Evolutionary conservation across 30 jellyfish, hydroid and myxozoan species (phyloP).

Genomic region (Aurelia sp.): DNA sequence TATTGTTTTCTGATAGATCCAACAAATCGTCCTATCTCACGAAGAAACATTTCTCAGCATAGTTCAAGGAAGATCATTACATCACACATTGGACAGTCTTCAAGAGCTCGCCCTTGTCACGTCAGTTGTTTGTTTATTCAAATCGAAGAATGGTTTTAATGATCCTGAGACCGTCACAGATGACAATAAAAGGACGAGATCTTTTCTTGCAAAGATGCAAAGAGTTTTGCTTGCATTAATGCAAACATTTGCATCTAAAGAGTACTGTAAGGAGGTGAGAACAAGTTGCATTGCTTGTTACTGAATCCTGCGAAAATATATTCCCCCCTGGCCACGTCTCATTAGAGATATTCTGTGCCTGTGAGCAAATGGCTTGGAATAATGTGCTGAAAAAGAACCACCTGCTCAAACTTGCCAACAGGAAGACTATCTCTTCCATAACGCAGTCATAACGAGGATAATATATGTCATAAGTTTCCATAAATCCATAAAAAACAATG

Average conservation of each 20-base stretch:
- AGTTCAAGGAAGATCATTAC: constrained; percentile 56
- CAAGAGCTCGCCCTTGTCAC: constrained; percentile 75
- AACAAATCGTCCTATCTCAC: constrained; percentile 73
- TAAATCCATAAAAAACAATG: too few species aligned
- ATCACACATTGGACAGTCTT: constrained; percentile 38
- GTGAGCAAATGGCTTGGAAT: too few species aligned
- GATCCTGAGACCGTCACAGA: constrained; percentile 73
- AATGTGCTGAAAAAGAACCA: too few species aligned
- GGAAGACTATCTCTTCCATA: too few species aligned
- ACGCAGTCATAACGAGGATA: too few species aligned
- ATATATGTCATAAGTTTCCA: too few species aligned
- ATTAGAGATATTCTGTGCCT: too few species aligned
- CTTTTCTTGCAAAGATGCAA: constrained; percentile 66
- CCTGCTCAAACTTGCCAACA: too few species aligned
- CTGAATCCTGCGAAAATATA: too few species aligned
- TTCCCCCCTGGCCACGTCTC: too few species aligned
- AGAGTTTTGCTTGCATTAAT: constrained; percentile 62
- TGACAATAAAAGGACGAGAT: constrained; percentile 56
- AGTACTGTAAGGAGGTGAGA: constrained; percentile 46
- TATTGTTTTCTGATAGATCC: constrained; percentile 53
- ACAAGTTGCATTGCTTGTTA: not conserved
- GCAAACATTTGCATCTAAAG: constrained; percentile 61
- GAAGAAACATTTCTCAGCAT: constrained; percentile 77
- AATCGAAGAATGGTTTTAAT: constrained; percentile 27
- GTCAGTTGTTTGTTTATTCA: constrained; percentile 74